phyloP scores from a whole-genome alignment of 2,797 vertebrate species.

The Mormyrops attenuatus region DNA sequence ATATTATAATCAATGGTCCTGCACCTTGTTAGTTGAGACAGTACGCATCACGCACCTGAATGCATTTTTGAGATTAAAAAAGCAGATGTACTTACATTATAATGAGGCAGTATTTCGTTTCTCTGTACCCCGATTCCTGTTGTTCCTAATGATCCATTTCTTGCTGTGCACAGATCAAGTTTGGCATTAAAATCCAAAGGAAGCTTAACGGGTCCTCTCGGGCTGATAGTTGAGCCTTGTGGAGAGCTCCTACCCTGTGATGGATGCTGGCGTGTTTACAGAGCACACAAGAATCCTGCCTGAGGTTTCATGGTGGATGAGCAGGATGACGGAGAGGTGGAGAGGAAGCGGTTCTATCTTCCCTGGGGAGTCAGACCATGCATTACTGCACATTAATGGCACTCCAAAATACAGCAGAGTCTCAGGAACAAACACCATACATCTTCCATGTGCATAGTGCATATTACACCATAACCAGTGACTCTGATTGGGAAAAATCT shows the following conservation, averaged over 20 bases:
- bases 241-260: neutral
- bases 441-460: neutral
- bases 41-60: neutral
- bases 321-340: neutral
- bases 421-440: neutral
- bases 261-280: neutral
- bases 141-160: neutral
- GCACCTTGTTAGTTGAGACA: neutral
- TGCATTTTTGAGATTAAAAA: neutral
- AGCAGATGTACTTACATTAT: constrained; percentile 16
- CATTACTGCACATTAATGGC: constrained; percentile 36
- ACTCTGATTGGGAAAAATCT: neutral
- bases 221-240: neutral
- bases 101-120: neutral
- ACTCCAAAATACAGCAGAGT: neutral
- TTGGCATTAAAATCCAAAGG: neutral
- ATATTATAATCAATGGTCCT: neutral
- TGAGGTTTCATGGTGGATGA: neutral
- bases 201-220: neutral
- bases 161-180: neutral
- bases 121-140: neutral
- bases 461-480: neutral
- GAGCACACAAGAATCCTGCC: neutral
- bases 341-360: constrained; percentile 20
- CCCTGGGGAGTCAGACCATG: constrained; percentile 37